phyloP scores from a whole-genome alignment of 2,888 invertebrate species.

The Mythimna albipuncta region DNA sequence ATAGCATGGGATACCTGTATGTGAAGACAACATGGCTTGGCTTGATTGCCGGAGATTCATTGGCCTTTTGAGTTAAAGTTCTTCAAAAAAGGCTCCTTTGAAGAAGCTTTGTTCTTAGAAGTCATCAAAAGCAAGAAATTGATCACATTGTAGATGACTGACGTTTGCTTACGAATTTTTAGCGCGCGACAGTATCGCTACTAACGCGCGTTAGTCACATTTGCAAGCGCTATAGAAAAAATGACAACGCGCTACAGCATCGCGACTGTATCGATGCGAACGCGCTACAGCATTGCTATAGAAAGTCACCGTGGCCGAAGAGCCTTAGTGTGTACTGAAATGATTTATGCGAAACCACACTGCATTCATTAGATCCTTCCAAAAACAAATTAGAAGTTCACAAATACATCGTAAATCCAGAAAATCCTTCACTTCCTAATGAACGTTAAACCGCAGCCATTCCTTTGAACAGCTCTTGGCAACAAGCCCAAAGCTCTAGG shows the following conservation, averaged over 20 bases:
- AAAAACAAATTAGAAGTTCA: neutral
- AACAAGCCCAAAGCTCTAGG: constrained; percentile 41
- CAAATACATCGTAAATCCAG: neutral
- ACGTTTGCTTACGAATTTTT: neutral
- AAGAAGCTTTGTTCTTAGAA: neutral
- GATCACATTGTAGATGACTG: neutral
- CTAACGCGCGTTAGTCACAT: no score
- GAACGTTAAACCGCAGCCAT: constrained; percentile 14
- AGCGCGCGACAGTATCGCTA: no score
- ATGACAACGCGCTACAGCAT: no score
- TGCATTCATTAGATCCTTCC: neutral
- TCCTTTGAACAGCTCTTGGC: constrained; percentile 27
- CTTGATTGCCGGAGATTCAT: neutral
- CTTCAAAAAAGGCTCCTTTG: neutral
- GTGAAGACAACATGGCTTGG: neutral
- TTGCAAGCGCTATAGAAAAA: no score
- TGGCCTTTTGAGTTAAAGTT: neutral
- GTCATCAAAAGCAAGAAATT: neutral
- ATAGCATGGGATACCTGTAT: neutral
- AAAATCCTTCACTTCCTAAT: constrained; percentile 13
- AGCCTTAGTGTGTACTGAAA: neutral
- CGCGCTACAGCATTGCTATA: no score
- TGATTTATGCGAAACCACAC: neutral
- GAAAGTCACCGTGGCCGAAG: no score
- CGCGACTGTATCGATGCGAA: no score